Conservation (phyloP, 2,888 invertebrate genomes). For the Papilio demoleus region DNA sequence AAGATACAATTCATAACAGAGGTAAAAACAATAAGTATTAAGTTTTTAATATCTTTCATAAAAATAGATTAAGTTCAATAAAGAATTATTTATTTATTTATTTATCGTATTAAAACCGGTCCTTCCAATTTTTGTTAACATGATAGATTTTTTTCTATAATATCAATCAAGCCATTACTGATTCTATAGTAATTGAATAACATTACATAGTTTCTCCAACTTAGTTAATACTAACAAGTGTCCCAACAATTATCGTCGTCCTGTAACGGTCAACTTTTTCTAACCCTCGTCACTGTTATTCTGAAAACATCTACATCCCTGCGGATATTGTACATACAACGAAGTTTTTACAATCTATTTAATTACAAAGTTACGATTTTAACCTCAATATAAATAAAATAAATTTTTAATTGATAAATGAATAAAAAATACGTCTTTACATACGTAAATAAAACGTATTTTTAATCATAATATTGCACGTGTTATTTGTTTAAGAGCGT, state of each 20-base stretch:
- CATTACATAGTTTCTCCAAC: neutral
- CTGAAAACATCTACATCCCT: neutral
- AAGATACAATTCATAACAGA: too few species aligned
- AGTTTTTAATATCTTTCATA: too few species aligned
- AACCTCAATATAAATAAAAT: neutral
- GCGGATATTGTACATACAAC: conserved; percentile 1
- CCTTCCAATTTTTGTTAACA: too few species aligned
- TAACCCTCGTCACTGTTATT: conserved; percentile 15
- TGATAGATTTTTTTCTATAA: too few species aligned
- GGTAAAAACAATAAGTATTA: too few species aligned
- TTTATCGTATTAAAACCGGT: too few species aligned
- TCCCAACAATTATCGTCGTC: conserved; percentile 12
- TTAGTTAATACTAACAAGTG: conserved; percentile 13
- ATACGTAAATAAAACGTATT: too few species aligned
- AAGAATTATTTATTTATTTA: too few species aligned
- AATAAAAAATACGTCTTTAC: too few species aligned
- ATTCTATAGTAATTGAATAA: neutral
- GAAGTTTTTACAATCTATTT: neutral
- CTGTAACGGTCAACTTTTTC: conserved; percentile 9
- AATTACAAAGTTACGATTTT: neutral
- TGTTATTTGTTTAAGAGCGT: too few species aligned
- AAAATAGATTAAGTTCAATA: too few species aligned
- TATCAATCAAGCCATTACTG: neutral
- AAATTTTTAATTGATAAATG: neutral
- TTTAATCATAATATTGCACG: too few species aligned